Conservation (phyloP, 2,888 invertebrate species). For the Microplitis deprimator region DNA sequence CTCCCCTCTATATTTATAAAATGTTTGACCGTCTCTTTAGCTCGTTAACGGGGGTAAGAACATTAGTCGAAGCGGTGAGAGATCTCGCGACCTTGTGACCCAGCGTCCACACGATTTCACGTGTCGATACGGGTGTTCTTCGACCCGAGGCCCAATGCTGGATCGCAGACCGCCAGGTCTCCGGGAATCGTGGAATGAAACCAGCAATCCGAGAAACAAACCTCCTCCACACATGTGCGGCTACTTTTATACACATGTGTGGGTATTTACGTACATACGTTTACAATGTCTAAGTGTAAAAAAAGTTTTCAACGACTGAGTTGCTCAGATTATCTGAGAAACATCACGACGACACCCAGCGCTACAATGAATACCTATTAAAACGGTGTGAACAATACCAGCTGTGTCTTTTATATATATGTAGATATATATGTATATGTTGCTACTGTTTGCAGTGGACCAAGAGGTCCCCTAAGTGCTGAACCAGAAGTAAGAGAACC, state of each 20-base stretch:
- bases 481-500: constrained; percentile 17
- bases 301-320: background rate
- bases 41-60: constrained; percentile 48
- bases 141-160: constrained; percentile 17
- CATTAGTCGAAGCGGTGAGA: constrained; percentile 53
- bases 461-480: constrained; percentile 11
- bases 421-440: background rate
- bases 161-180: background rate
- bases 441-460: constrained; percentile 35
- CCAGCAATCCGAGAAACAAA: background rate
- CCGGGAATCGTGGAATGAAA: constrained; percentile 8
- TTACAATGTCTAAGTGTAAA: background rate
- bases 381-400: constrained; percentile 67
- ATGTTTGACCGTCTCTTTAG: background rate
- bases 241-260: too few relatives aligned
- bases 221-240: background rate
- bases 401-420: background rate
- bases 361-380: constrained; percentile 68
- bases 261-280: too few relatives aligned
- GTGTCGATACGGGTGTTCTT: constrained; percentile 52
- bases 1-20: background rate
- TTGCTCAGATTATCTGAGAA: constrained; percentile 8
- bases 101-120: constrained; percentile 50
- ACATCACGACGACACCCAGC: constrained; percentile 31
- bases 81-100: constrained; percentile 54